Evolutionary conservation across 35 echinoderm and acorn worm species (phyloP), one percentile per base, ranked within the genome.

Genomic region (Heliocidaris tuberculata): DNA sequence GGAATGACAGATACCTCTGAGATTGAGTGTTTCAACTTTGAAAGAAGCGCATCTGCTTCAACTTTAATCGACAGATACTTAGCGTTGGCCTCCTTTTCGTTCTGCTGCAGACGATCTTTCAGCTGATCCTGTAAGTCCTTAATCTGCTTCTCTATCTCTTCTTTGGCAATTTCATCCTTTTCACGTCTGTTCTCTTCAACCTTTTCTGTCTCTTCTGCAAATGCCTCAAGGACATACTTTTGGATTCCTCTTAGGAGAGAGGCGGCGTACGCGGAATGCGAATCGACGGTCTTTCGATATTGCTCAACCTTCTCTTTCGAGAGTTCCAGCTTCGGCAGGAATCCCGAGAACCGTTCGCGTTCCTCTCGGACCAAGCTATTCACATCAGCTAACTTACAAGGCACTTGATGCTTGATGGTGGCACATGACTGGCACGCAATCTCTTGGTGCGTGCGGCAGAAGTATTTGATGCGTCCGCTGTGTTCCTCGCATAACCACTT

Each of bases 301-400:
- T 32, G 31, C 21, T 89, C 87, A 89, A 89, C 31, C 87, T 89
- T 48, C 31, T 89, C 47, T 89, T 89, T 89, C 19, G 87, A 32
- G 12, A 47, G 31, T 27, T 32, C 47, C 87, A 89, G 29, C 47
- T 89, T 89, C 32, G 31, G 31, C 87, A 32, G 87, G 29, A 16
- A 47, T 35, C 19, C 31, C 16, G 87, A 48, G 47, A 48, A 48
- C 5, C 87, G 31, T 16, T 48, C 87, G 31, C 13, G 12, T 17
- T 89, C 31, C 87, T 89, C 87, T 89, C 87, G 21, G 13, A 47
- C 31, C 24, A 48, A n/a, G 87, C 87, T 48, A n/a, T 89, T 48
- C 6, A 89, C 27, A 42, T 89, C 87, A 27, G 7, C 29, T 32
- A 89, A 30, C 87, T 89, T 42, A 42, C 87, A 89, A 32, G 87